phyloP scores from a whole-genome alignment of 2,888 invertebrate genomes.

The Harmothoe impar region DNA sequence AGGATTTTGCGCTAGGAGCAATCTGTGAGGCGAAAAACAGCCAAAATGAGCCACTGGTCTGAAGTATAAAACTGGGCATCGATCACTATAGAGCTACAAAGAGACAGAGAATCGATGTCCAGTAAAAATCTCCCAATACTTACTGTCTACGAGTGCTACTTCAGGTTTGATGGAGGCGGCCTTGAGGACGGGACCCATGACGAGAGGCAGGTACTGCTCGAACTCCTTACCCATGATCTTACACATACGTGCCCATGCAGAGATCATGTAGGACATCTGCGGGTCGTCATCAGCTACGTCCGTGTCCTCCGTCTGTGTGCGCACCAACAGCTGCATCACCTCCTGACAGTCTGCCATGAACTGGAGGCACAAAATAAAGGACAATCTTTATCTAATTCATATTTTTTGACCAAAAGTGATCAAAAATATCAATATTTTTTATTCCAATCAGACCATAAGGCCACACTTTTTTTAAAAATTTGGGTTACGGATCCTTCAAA shows the following conservation, averaged over 20 bases:
- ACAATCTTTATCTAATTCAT: too few species aligned
- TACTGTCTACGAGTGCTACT: conserved; percentile 93
- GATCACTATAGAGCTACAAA: too few species aligned
- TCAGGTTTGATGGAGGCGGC: conserved; percentile 97
- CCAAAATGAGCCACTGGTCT: too few species aligned
- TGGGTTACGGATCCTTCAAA: too few species aligned
- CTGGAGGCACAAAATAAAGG: conserved; percentile 62
- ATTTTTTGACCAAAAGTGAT: background rate
- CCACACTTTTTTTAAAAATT: too few species aligned
- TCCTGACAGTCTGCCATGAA: conserved; percentile 73
- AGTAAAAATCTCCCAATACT: too few species aligned
- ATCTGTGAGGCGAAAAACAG: too few species aligned
- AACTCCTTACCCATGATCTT: conserved; percentile 94
- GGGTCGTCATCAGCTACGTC: conserved; percentile 93
- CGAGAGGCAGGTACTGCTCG: conserved; percentile 94
- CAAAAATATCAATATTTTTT: background rate
- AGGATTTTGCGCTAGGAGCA: too few species aligned
- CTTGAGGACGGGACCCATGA: conserved; percentile 97
- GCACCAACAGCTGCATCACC: conserved; percentile 72
- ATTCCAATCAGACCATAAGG: too few species aligned
- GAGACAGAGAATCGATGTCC: too few species aligned
- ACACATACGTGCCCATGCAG: conserved; percentile 99
- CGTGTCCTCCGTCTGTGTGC: conserved; percentile 72
- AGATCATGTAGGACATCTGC: conserved; percentile 98
- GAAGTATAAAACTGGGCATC: too few species aligned